Evolutionary conservation across 2,888 invertebrate genomes (phyloP).

Genomic region (Clepsis dumicolana): DNA sequence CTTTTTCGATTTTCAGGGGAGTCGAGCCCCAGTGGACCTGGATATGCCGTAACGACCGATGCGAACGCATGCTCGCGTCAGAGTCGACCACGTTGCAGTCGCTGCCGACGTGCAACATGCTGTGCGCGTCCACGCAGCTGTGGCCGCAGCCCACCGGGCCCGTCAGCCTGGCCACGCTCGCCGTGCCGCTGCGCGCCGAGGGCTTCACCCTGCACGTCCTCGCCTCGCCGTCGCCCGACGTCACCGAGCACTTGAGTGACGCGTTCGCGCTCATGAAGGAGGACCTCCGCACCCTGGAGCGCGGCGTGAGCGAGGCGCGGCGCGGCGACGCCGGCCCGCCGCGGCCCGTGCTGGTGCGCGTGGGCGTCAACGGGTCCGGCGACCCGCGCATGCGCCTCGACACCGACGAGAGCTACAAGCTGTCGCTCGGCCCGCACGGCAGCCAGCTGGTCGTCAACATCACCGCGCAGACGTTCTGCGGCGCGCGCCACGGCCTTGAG

Average conservation of each 20-base stretch:
- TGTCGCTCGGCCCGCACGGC: slow-evolving; percentile 84
- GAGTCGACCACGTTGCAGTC: slow-evolving; percentile 83
- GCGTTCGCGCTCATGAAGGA: slow-evolving; percentile 84
- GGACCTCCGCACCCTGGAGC: slow-evolving; percentile 80
- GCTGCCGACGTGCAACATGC: slow-evolving; percentile 91
- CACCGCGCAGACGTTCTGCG: slow-evolving; percentile 89
- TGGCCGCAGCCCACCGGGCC: slow-evolving; percentile 94
- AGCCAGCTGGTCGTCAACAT: slow-evolving; percentile 87
- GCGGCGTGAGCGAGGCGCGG: slow-evolving; percentile 59
- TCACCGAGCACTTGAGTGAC: slow-evolving; percentile 72
- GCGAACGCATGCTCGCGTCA: slow-evolving; percentile 86
- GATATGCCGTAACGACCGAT: slow-evolving; percentile 89
- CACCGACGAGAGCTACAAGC: slow-evolving; percentile 91
- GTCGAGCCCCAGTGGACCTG: slow-evolving; percentile 90
- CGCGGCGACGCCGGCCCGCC: slow-evolving; percentile 66
- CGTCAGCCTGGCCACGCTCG: slow-evolving; percentile 88
- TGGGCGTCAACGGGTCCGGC: slow-evolving; percentile 82
- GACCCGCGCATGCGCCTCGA: slow-evolving; percentile 87
- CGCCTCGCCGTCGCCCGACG: slow-evolving; percentile 70
- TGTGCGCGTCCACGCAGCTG: slow-evolving; percentile 90
- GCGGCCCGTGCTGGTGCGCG: slow-evolving; percentile 77
- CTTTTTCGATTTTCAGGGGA: slow-evolving; percentile 67
- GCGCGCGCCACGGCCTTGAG: slow-evolving; percentile 92
- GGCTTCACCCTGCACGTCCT: slow-evolving; percentile 79
- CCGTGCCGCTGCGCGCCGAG: slow-evolving; percentile 85